Evolutionary conservation across 2,113 vertebrate genomes (phyloP).

Genomic region (Xyrauchen texanus): DNA sequence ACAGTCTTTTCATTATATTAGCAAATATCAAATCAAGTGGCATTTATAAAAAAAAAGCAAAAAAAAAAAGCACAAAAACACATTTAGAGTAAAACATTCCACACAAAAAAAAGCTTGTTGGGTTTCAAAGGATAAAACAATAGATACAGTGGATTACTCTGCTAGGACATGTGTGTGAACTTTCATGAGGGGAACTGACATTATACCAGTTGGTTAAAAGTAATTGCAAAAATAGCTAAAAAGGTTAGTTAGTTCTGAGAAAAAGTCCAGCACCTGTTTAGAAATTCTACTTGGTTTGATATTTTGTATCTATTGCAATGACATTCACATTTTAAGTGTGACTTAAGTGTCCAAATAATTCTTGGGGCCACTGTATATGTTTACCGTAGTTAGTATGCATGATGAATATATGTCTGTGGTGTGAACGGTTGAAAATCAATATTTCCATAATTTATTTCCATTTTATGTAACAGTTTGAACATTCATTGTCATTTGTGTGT

Average conservation of each 20-base stretch:
- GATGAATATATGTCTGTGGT: constrained; percentile 45
- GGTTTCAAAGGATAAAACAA: too few species aligned
- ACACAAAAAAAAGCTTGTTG: too few species aligned
- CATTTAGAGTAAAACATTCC: too few species aligned
- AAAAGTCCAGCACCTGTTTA: too few species aligned
- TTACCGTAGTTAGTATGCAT: constrained; percentile 47
- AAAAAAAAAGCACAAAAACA: neutral
- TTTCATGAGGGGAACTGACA: too few species aligned
- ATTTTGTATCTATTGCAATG: constrained; percentile 17
- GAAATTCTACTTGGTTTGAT: neutral
- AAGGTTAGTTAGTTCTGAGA: too few species aligned
- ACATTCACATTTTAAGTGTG: neutral
- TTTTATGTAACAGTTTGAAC: neutral
- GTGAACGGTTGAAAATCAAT: constrained; percentile 13
- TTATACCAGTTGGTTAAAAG: too few species aligned
- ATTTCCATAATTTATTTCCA: neutral
- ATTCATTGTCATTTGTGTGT: neutral
- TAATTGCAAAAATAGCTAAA: too few species aligned
- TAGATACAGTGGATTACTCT: neutral
- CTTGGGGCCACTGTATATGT: constrained; percentile 45
- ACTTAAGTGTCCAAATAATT: constrained; percentile 9
- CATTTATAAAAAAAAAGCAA: neutral
- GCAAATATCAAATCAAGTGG: neutral
- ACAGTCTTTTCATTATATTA: neutral
- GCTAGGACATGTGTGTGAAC: neutral